A percentile compares a stretch with the other conserved stretches of the same genome.
Evolutionary conservation across 1,140 invertebrate genomes (phyloP).

Genomic region (Drosophila hydei): DNA sequence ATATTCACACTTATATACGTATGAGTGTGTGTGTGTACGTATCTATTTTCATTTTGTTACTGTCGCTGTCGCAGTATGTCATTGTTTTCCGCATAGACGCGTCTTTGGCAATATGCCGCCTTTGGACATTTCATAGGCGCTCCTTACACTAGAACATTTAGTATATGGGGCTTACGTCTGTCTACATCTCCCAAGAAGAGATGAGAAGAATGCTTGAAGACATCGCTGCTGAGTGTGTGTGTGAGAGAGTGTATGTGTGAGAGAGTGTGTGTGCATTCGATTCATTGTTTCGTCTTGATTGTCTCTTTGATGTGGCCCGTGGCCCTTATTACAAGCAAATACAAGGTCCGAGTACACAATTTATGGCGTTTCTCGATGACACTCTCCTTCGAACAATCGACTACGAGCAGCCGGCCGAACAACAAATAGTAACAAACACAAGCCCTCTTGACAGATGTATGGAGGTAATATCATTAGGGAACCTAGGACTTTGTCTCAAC

Average conservation of each 20-base stretch:
- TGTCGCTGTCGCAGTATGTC: conserved; percentile 13
- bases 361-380: conserved; percentile 62
- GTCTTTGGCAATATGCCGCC: conserved; percentile 9
- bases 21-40: conserved; percentile 1
- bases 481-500: neutral
- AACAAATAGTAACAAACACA: conserved; percentile 38
- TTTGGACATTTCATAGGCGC: neutral
- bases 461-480: conserved; percentile 35
- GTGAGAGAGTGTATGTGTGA: neutral
- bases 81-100: conserved; percentile 4
- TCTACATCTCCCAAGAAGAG: neutral
- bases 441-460: conserved; percentile 21
- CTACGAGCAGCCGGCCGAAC: conserved; percentile 2
- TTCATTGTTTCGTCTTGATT: conserved; percentile 63
- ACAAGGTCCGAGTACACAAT: conserved; percentile 26
- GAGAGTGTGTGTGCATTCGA: neutral
- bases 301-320: conserved; percentile 67
- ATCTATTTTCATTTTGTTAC: conserved; percentile 14
- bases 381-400: conserved; percentile 49
- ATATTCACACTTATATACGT: neutral
- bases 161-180: conserved; percentile 2
- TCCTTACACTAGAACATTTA: neutral
- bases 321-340: conserved; percentile 35
- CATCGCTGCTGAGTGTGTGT: neutral
- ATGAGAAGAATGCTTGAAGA: conserved; percentile 25